Evolutionary conservation across 1,140 invertebrate species (phyloP), one percentile per base, ranked within the genome.

Genomic region (Laodelphax striatellus): DNA sequence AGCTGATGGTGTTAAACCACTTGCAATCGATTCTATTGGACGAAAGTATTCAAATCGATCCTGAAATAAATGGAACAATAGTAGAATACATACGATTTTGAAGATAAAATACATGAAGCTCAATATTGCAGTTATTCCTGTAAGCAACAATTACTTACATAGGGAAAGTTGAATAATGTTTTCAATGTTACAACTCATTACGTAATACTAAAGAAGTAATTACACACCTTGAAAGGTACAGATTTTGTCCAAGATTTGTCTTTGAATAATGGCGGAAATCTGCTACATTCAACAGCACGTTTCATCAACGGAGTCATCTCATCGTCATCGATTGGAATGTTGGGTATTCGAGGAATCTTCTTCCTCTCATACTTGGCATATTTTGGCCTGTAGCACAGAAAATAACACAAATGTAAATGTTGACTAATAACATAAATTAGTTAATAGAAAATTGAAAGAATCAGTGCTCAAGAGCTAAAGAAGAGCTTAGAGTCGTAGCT

Each of bases 21-120:
- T 80, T 54, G 77, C 82, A 55, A 84, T 84, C 43, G 77, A 79
- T 71, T 88, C 84, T 43, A 75, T 78, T 4, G 84, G 84, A 62
- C 80, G 82, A 13, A 76, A 71, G 64, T 80, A 79, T 38, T 76
- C 70, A 55, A 76, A 77, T 28, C 75, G 73, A 65, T 82, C 74
- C 64, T 71, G 24, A 46, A 2, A 21, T 11, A 2, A 16, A 6
- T 10, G 14, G 19, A 19, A 42, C 16, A 14, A 14, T 28, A 42
- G 9, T 9, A n/a, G 6, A 56, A 56, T 38, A 16, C 28, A 16
- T n/a, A n/a, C n/a, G n/a, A n/a, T n/a, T n/a, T n/a, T n/a, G n/a
- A n/a, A n/a, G n/a, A n/a, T n/a, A n/a, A n/a, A n/a, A n/a, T n/a
- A n/a, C n/a, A n/a, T n/a, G n/a, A n/a, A n/a, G n/a, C n/a, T n/a